Base-by-base conservation (phyloP, 2,113 vertebrate genomes). In the Phalacrocorax aristotelis region DNA sequence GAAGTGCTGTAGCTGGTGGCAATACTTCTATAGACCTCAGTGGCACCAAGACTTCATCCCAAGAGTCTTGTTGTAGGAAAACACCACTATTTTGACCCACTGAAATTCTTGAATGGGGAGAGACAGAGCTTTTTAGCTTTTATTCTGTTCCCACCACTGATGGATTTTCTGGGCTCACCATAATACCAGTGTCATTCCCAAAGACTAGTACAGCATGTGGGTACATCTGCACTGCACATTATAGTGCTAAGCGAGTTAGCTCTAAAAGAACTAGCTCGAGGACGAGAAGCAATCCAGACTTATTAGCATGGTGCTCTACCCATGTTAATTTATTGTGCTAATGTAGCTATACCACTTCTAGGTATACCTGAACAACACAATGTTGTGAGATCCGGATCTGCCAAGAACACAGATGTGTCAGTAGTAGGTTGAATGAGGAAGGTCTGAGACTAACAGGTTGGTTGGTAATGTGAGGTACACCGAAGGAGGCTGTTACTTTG, bases 381-480 rank as follows among this genome's bases (percentile, higher is more conserved):
- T 19, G 46, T 27, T 93, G 48, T 66, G 62, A 92, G 79, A 90
- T 83, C 88, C 1, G 0, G 87, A 93, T 93, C 91, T 93, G 82
- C 71, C 89, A 94, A 86, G 87, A 93, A 10, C 46, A 12, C 75
- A 92, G 68, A 91, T 82, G 76, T 89, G 90, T 87, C 88, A 89
- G 90, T 48, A 95, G 64, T 48, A 95, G 64, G 58, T 6, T 96
- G 60, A 95, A 91, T 25, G 68, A 93, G 70, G 93, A 95, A 81
- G 71, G 60, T 69, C 90, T 94, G 87, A 83, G 93, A 46, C 78
- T 70, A 95, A 72, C 87, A 96, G 87, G 78, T 88, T 91, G 57
- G 74, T 94, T 93, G 78, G 93, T 95, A 96, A 97, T 89, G 46
- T 90, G 93, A 95, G 94, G 91, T 93, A 80, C 81, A 97, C 93